Percentiles rank a stretch among this genome's conserved stretches.
Conservation (phyloP, 2,113 vertebrate species). For the Cebidichthys violaceus region DNA sequence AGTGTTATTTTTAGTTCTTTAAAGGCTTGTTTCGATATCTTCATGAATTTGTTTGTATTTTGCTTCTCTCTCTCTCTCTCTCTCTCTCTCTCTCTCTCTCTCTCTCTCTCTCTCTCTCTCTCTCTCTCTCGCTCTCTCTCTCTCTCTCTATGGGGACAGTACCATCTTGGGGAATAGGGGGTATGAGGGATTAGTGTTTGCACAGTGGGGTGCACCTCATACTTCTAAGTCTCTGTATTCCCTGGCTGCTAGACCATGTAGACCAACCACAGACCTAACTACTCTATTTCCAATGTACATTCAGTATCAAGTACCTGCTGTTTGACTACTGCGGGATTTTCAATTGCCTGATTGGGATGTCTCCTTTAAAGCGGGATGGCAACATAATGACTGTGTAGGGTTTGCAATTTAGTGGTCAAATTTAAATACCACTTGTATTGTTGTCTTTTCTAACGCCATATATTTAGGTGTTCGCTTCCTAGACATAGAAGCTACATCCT, state of each 20-base stretch:
- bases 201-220: slow-evolving; percentile 11
- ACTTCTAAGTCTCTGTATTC: neutral
- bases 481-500: neutral
- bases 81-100: too few relatives aligned
- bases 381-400: slow-evolving; percentile 14
- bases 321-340: neutral
- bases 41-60: slow-evolving; percentile 19
- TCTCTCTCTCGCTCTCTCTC: too few relatives aligned
- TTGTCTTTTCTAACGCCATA: neutral
- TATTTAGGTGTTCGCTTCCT: neutral
- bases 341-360: neutral
- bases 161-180: neutral
- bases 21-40: neutral
- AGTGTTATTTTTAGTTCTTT: too few relatives aligned
- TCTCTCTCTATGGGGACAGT: neutral
- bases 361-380: slow-evolving; percentile 5
- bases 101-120: too few relatives aligned
- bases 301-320: slow-evolving; percentile 10
- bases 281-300: neutral
- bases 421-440: neutral
- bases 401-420: slow-evolving; percentile 8
- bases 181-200: slow-evolving; percentile 24
- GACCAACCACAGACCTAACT: neutral
- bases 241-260: neutral
- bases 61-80: neutral